These are phyloP conservation scores for Lerista edwardsae DNA, from an alignment of 2,797 vertebrate genomes.

Conservation along the genomic window DNA sequence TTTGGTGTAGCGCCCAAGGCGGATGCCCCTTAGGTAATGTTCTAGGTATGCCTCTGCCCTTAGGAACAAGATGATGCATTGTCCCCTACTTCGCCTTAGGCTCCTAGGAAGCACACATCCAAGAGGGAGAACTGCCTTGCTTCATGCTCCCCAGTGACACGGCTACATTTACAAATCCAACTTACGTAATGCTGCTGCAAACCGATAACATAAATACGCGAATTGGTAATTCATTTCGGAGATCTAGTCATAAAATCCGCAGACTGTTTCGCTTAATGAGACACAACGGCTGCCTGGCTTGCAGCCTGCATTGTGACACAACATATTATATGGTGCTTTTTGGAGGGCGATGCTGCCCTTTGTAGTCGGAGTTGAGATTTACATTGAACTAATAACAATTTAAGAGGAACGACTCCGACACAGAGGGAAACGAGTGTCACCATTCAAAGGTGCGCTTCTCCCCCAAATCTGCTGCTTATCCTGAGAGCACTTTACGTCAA, in stretches of 20 bases:
- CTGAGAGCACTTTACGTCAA: slow-evolving; percentile 47
- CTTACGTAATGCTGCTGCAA: slow-evolving; percentile 18
- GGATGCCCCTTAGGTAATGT: too few relatives aligned
- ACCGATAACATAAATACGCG: slow-evolving; percentile 53
- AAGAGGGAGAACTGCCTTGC: slow-evolving; percentile 6
- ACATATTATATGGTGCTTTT: slow-evolving; percentile 22
- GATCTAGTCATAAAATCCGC: slow-evolving; percentile 30
- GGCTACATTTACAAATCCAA: slow-evolving; percentile 40
- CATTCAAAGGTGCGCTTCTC: slow-evolving; percentile 50
- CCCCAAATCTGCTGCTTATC: slow-evolving; percentile 40
- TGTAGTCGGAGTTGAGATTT: slow-evolving; percentile 50
- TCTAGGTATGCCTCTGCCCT: too few relatives aligned
- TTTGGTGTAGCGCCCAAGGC: too few relatives aligned
- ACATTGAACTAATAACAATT: slow-evolving; percentile 47
- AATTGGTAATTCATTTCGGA: slow-evolving; percentile 41
- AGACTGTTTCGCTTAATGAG: slow-evolving; percentile 43
- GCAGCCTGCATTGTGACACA: slow-evolving; percentile 25
- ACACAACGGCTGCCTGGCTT: slow-evolving; percentile 46
- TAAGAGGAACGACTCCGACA: slow-evolving; percentile 47
- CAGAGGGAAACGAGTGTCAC: slow-evolving; percentile 29
- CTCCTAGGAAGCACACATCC: slow-evolving; percentile 12
- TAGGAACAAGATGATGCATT: too few relatives aligned
- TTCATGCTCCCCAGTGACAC: slow-evolving; percentile 8
- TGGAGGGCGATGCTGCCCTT: slow-evolving; percentile 12
- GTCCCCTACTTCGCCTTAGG: too few relatives aligned